A percentile compares a stretch with the other conserved stretches of the same genome.
These are phyloP conservation scores for Spondyliosoma cantharus DNA, from an alignment of 2,797 vertebrate species.

Conservation along the genomic window DNA sequence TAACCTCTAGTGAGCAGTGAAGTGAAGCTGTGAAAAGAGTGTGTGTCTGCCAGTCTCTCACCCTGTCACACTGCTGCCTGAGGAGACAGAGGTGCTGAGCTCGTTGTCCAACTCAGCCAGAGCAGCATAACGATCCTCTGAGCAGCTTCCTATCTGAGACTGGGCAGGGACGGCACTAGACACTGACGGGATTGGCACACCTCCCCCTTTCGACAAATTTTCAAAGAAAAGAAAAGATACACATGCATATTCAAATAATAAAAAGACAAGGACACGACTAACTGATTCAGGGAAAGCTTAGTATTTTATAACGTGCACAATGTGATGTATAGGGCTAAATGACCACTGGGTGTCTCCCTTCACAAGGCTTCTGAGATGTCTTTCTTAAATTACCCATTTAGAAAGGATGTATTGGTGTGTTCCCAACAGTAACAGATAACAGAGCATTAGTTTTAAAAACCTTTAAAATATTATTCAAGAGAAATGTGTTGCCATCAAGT, in stretches of 20 bases:
- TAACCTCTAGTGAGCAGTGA: neutral
- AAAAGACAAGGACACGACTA: neutral
- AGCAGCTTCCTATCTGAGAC: conserved; percentile 79
- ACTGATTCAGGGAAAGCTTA: neutral
- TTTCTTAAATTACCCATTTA: conserved; percentile 2
- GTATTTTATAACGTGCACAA: neutral
- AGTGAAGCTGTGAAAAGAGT: conserved; percentile 1
- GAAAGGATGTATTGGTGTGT: neutral
- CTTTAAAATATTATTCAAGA: neutral
- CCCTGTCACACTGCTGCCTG: conserved; percentile 85
- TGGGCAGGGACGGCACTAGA: conserved; percentile 82
- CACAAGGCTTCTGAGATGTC: neutral
- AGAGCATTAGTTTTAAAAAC: neutral
- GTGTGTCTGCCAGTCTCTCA: conserved; percentile 59
- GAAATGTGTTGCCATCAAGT: neutral
- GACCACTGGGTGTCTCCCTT: conserved; percentile 24
- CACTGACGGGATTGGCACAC: conserved; percentile 82
- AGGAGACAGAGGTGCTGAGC: conserved; percentile 88
- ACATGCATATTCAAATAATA: neutral
- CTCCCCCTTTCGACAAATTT: conserved; percentile 68
- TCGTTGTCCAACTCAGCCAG: conserved; percentile 93
- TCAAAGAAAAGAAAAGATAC: neutral
- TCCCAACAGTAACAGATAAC: neutral
- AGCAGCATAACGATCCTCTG: conserved; percentile 93
- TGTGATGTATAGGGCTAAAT: conserved; percentile 2